Percentiles rank a stretch among this genome's conserved stretches.
These are phyloP conservation scores for Coremacera marginata DNA, from an alignment of 2,888 invertebrate genomes.

Conservation along the genomic window DNA sequence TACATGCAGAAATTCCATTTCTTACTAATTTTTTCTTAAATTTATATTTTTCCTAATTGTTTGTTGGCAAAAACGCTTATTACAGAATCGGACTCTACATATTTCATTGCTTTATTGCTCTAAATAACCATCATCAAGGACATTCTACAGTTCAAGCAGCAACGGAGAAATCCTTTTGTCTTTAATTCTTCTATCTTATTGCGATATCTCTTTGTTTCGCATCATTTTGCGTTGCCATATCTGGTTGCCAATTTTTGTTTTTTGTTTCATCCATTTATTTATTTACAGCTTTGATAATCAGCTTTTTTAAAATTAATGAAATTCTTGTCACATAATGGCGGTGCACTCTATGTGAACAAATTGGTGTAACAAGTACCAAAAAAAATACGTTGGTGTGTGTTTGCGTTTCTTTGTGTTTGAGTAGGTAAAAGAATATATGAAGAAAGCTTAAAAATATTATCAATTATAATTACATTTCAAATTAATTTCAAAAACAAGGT, in stretches of 20 bases:
- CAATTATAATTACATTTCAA: too few species aligned
- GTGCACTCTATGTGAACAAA: neutral
- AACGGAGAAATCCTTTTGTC: neutral
- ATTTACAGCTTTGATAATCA: slow-evolving; percentile 10
- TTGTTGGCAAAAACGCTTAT: too few species aligned
- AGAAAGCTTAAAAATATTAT: too few species aligned
- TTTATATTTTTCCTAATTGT: too few species aligned
- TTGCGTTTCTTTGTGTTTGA: too few species aligned
- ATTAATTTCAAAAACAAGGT: too few species aligned
- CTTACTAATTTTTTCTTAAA: too few species aligned
- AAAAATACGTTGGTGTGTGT: too few species aligned
- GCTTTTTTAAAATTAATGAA: slow-evolving; percentile 17
- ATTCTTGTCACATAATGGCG: neutral
- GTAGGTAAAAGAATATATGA: too few species aligned
- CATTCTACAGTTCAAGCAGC: neutral
- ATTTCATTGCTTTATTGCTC: too few species aligned
- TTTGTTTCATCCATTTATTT: slow-evolving; percentile 1
- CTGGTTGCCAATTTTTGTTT: neutral
- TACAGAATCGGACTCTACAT: too few species aligned
- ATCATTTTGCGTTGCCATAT: neutral
- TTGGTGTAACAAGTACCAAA: neutral
- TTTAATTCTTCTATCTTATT: neutral
- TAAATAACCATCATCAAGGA: neutral
- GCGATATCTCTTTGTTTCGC: neutral
- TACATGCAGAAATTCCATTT: too few species aligned